Evolutionary conservation across 1,140 invertebrate genomes (phyloP), one percentile per base, ranked within the genome.

Genomic region (Penaeus vannamei): DNA sequence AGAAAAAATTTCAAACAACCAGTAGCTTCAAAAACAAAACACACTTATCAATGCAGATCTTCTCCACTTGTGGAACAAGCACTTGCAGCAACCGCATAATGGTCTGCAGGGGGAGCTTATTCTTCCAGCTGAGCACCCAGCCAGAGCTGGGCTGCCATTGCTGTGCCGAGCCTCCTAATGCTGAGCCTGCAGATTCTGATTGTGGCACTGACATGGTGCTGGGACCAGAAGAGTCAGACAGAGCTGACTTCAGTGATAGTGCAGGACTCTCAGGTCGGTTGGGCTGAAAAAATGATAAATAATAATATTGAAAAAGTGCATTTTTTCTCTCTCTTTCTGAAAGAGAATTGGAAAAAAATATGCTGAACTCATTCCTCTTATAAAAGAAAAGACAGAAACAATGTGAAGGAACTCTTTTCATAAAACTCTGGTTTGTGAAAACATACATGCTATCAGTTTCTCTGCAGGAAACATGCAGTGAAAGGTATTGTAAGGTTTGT

Each of bases 61-160:
- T 99, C 94, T 99, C 99, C 19, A 99, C 99, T 94, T 99, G 99
- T 79, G 99, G 99, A 77, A 99, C 99, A 1, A 99, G 94, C 22
- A 99, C 99, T 94, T 99, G 99, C 69, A 99, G 94, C 92, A 99
- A 95, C 91, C 99, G 94, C 98, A 99, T 99, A 90, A 99, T 99
- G 53, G 98, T 99, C 94, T 99, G 98, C 82, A 99, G 93, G 1
- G 99, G 99, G 87, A 99, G 94, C 94, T 99, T 99, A 85, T 95
- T 96, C 93, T 99, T 98, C 99, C 99, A 99, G 12, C 97, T 96
- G 91, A 96, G 95, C 62, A 99, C 98, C 98, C 98, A 99, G 91
- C 98, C 97, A 32, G 96, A 95, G 32, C 97, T 97, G 14, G 98
- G 97, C 7, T 95, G 94, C 98, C 98, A 99, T 29, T 94, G 92